Conservation (phyloP, 2,888 invertebrate species). For the Zygaena filipendulae region DNA sequence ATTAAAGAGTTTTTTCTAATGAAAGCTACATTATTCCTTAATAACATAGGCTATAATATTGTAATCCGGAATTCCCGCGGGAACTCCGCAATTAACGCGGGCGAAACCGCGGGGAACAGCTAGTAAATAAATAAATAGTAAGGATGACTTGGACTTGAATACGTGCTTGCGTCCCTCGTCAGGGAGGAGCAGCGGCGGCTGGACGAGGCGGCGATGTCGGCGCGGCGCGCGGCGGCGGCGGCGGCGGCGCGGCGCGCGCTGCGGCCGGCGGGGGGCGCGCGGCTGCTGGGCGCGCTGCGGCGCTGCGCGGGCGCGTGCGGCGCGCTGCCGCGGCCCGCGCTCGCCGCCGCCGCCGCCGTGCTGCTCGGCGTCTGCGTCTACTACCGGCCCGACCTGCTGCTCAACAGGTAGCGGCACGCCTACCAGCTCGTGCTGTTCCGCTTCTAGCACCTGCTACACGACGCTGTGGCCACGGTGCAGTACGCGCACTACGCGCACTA, state of each 20-base stretch:
- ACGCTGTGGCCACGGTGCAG: background rate
- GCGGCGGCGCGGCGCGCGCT: conserved; percentile 18
- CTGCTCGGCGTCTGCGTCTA: conserved; percentile 70
- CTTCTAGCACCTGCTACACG: conserved; percentile 24
- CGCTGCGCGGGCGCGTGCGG: background rate
- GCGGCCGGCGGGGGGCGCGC: conserved; percentile 13
- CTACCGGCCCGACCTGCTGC: conserved; percentile 59
- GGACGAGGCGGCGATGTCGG: conserved; percentile 66
- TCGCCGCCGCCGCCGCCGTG: conserved; percentile 64
- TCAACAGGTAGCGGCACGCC: conserved; percentile 53
- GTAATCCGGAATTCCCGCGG: too few species aligned
- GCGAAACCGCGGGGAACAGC: too few species aligned
- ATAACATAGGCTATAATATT: too few species aligned
- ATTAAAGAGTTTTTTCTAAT: background rate
- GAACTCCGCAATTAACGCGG: too few species aligned
- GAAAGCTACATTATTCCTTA: too few species aligned
- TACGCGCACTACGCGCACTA: conserved; percentile 9
- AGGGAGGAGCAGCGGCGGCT: conserved; percentile 69
- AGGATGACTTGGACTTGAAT: too few species aligned
- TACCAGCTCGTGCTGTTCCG: conserved; percentile 54
- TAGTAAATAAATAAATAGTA: too few species aligned
- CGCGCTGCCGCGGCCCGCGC: conserved; percentile 22
- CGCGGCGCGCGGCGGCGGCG: conserved; percentile 36
- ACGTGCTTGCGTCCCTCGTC: too few species aligned
- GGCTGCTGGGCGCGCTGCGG: conserved; percentile 17